phyloP scores from a whole-genome alignment of 2,113 vertebrate species.

The Lampris megalopsis region DNA sequence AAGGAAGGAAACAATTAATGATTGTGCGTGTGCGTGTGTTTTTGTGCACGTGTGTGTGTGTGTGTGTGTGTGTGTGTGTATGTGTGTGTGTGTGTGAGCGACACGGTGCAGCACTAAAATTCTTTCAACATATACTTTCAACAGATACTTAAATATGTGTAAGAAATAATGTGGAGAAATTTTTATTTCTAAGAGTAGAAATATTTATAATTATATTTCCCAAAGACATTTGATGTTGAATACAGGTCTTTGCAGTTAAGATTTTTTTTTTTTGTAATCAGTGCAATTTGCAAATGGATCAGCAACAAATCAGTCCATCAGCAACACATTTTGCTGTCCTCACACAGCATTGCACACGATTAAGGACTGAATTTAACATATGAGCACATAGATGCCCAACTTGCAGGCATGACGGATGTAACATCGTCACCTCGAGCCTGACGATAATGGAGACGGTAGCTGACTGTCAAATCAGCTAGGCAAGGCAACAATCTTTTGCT shows the following conservation, averaged over 20 bases:
- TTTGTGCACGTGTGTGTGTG: neutral
- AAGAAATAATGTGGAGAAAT: neutral
- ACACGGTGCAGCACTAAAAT: neutral
- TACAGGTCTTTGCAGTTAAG: neutral
- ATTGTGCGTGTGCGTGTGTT: neutral
- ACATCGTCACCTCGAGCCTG: constrained; percentile 16
- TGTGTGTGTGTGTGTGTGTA: neutral
- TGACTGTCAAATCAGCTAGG: neutral
- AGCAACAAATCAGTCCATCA: neutral
- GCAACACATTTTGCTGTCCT: neutral
- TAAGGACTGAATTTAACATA: constrained; percentile 18
- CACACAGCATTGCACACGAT: neutral
- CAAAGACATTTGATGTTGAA: constrained; percentile 3
- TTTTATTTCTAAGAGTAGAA: neutral
- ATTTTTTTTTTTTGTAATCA: neutral
- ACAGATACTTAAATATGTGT: neutral
- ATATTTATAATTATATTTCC: neutral
- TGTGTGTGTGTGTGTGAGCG: constrained; percentile 6
- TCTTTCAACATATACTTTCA: neutral
- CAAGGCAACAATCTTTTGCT: constrained; percentile 13
- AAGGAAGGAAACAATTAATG: too few species aligned
- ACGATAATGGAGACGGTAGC: neutral
- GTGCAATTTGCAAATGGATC: too few species aligned
- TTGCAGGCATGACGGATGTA: neutral
- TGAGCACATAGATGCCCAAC: constrained; percentile 20